These are phyloP conservation scores for Hecatera dysodea DNA, from an alignment of 2,888 invertebrate species.

Conservation along the genomic window DNA sequence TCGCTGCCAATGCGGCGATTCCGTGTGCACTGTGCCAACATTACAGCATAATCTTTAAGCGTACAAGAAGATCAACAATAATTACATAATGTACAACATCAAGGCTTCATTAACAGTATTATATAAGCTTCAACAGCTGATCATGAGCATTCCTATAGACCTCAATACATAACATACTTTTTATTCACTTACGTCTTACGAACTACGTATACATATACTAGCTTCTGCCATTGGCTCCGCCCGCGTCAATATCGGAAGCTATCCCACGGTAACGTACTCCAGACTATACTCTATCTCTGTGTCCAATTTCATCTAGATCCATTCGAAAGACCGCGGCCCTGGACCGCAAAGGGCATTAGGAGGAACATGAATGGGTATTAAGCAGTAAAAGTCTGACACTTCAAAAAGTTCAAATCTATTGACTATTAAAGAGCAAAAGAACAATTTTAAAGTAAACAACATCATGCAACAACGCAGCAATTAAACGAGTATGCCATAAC, in stretches of 20 bases:
- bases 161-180: background rate
- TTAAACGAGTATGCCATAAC: conserved; percentile 24
- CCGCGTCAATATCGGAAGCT: too few relatives aligned
- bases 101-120: conserved; percentile 11
- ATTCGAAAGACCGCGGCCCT: too few relatives aligned
- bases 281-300: too few relatives aligned
- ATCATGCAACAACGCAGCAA: conserved; percentile 13
- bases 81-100: conserved; percentile 10
- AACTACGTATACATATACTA: too few relatives aligned
- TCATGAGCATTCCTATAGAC: background rate
- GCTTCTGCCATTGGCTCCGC: too few relatives aligned
- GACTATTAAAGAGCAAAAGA: background rate
- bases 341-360: too few relatives aligned
- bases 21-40: background rate
- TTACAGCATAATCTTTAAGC: background rate
- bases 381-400: background rate
- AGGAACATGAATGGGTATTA: too few relatives aligned
- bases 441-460: background rate
- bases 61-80: conserved; percentile 4
- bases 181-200: background rate
- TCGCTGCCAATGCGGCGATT: too few relatives aligned
- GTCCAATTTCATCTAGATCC: too few relatives aligned
- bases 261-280: too few relatives aligned
- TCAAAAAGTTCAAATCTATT: background rate
- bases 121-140: conserved; percentile 16